Conservation (phyloP, 2,888 invertebrate species). For the Drosophila meridiana region DNA sequence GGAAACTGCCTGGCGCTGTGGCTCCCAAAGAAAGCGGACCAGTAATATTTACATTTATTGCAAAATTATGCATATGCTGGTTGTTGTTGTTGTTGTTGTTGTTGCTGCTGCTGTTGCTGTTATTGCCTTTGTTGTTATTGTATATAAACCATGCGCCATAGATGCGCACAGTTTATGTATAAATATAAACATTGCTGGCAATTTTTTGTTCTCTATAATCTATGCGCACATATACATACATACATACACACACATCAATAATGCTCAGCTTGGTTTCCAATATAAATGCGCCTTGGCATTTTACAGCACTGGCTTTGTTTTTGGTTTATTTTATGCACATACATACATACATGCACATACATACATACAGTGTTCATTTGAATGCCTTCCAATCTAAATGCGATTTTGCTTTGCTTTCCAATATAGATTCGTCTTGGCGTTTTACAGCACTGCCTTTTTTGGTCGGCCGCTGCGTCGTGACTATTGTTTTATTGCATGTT, state of each 20-base stretch:
- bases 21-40: slow-evolving; percentile 72
- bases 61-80: slow-evolving; percentile 62
- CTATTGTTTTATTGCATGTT: slow-evolving; percentile 6
- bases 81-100: slow-evolving; percentile 6
- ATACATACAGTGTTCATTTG: background rate
- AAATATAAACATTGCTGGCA: slow-evolving; percentile 32
- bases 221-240: background rate
- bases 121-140: slow-evolving; percentile 1
- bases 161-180: slow-evolving; percentile 19
- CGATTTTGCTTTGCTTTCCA: background rate
- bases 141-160: slow-evolving; percentile 30
- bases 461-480: slow-evolving; percentile 1
- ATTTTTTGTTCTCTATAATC: slow-evolving; percentile 23
- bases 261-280: background rate
- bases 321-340: background rate
- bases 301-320: slow-evolving; percentile 14
- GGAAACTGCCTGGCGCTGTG: slow-evolving; percentile 73
- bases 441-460: slow-evolving; percentile 18
- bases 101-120: slow-evolving; percentile 4
- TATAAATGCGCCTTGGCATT: background rate
- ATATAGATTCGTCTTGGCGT: background rate
- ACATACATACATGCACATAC: background rate
- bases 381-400: background rate
- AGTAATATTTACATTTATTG: slow-evolving; percentile 64
- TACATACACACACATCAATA: background rate